Conservation (phyloP, 2,113 vertebrate genomes). For the Carettochelys insculpta region DNA sequence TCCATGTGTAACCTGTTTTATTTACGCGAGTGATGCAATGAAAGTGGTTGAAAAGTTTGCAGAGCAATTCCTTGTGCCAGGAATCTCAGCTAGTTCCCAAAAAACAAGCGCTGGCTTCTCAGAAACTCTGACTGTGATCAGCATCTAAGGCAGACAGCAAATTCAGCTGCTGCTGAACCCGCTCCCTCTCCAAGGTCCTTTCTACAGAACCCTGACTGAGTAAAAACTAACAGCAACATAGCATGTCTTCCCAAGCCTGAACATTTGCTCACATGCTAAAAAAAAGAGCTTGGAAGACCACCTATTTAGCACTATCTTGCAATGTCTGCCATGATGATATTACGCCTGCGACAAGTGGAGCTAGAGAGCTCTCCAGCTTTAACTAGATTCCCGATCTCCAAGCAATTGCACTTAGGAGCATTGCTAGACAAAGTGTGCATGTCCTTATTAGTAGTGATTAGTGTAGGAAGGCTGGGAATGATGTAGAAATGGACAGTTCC, state of each 20-base stretch:
- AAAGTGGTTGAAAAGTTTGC: too few species aligned
- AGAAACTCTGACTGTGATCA: neutral
- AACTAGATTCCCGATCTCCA: neutral
- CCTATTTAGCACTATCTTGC: neutral
- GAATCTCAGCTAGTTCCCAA: too few species aligned
- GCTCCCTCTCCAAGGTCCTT: neutral
- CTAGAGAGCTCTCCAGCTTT: neutral
- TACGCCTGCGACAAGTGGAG: neutral
- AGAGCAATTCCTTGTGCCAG: too few species aligned
- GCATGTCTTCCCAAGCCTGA: neutral
- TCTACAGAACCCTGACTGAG: neutral
- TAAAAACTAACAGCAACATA: neutral
- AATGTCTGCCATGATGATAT: neutral
- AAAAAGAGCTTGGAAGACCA: neutral
- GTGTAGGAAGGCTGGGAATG: neutral
- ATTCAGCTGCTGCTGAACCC: neutral
- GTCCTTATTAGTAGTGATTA: neutral
- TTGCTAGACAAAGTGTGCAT: neutral
- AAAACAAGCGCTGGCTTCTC: too few species aligned
- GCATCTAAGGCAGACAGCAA: neutral
- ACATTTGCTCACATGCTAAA: neutral
- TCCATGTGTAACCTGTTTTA: too few species aligned
- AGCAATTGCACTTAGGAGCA: neutral
- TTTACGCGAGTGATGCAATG: too few species aligned
- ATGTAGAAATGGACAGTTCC: neutral